phyloP scores from a whole-genome alignment of 2,797 vertebrate species.

The Arrhamphus sclerolepis region DNA sequence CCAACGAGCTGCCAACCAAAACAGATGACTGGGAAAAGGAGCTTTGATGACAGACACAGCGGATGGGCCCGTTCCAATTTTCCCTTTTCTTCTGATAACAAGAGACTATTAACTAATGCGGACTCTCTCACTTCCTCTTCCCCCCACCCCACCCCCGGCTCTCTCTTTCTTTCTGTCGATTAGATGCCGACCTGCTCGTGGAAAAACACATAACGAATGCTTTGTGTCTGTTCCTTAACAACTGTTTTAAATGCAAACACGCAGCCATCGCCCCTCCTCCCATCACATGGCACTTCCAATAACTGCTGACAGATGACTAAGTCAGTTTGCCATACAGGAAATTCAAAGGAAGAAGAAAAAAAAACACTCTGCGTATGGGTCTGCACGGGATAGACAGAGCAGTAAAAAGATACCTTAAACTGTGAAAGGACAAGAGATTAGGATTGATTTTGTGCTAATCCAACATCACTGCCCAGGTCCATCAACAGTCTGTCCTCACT shows the following conservation, averaged over 20 bases:
- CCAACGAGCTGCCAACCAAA: conserved; percentile 64
- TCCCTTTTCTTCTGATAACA: conserved; percentile 63
- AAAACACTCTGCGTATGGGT: conserved; percentile 24
- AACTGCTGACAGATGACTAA: conserved; percentile 51
- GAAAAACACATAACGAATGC: conserved; percentile 18
- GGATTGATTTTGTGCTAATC: conserved; percentile 30
- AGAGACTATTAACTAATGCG: conserved; percentile 23
- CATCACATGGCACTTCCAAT: conserved; percentile 21
- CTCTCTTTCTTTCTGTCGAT: conserved; percentile 17
- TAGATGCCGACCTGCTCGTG: conserved; percentile 19
- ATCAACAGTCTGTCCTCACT: conserved; percentile 4
- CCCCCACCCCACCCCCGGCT: conserved; percentile 2
- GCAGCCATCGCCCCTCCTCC: conserved; percentile 1
- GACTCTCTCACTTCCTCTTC: conserved; percentile 32
- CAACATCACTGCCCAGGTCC: conserved; percentile 5
- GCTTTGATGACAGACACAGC: conserved; percentile 38
- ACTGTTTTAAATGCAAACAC: conserved; percentile 55
- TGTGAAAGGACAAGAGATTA: not conserved
- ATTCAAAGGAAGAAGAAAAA: conserved; percentile 15
- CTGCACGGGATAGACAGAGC: conserved; percentile 8
- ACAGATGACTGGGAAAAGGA: conserved; percentile 60
- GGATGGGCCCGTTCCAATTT: conserved; percentile 57
- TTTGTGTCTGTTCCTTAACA: conserved; percentile 30
- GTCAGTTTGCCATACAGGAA: conserved; percentile 22
- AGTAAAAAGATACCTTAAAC: conserved; percentile 1